Conservation (phyloP, 1,140 invertebrate species). For the Lamellibrachia luymesi region DNA sequence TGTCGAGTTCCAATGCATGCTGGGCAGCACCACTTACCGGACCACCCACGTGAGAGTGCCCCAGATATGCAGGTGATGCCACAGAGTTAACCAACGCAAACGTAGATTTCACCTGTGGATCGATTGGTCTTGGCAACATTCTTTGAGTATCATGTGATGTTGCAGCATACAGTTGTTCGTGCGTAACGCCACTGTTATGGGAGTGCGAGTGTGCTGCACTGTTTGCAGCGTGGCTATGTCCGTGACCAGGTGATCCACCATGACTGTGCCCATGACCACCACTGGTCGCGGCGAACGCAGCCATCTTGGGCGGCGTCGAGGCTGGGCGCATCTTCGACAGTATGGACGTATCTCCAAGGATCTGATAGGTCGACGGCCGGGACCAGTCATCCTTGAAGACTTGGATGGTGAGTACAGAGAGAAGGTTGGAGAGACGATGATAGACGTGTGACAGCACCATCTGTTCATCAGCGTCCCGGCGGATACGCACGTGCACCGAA, state of each 20-base stretch:
- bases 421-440: slow-evolving; percentile 63
- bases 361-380: slow-evolving; percentile 31
- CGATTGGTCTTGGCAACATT: neutral
- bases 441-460: slow-evolving; percentile 65
- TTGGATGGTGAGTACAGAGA: slow-evolving; percentile 64
- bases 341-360: slow-evolving; percentile 3
- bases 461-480: slow-evolving; percentile 69
- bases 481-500: slow-evolving; percentile 64
- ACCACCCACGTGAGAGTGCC: neutral
- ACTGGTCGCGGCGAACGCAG: no score
- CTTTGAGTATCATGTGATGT: neutral
- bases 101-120: neutral
- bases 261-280: no score
- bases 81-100: neutral
- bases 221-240: neutral
- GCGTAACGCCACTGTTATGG: neutral
- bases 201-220: neutral
- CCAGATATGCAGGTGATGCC: neutral
- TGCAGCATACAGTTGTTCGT: neutral
- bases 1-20: neutral
- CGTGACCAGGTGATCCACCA: no score
- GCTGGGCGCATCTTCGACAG: neutral
- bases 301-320: neutral
- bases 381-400: slow-evolving; percentile 64
- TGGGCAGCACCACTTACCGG: neutral